phyloP scores from a whole-genome alignment of 1,140 invertebrate species.

The Drosophila pallidifrons region DNA sequence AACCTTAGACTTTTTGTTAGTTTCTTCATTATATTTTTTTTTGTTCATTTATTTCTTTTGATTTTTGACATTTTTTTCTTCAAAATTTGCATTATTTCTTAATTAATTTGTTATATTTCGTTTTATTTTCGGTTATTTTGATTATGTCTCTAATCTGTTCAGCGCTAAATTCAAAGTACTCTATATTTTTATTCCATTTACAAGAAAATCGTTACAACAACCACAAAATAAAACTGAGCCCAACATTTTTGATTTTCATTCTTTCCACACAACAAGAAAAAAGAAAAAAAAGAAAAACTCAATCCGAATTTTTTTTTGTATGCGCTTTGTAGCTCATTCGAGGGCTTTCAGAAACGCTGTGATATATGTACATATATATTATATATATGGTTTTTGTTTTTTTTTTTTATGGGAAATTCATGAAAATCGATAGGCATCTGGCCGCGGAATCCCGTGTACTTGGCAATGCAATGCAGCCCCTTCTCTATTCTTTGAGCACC shows the following conservation, averaged over 20 bases:
- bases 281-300: background rate
- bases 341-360: too few species aligned
- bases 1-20: conserved; percentile 1
- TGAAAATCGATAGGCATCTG: conserved; percentile 84
- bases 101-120: conserved; percentile 15
- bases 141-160: background rate
- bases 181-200: conserved; percentile 24
- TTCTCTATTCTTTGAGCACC: background rate
- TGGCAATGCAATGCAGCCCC: conserved; percentile 81
- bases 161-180: conserved; percentile 22
- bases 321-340: too few species aligned
- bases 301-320: background rate
- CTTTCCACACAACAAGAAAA: conserved; percentile 37
- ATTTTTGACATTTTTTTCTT: background rate
- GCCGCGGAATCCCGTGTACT: conserved; percentile 84
- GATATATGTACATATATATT: too few species aligned
- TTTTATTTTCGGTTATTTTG: background rate
- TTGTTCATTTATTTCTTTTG: conserved; percentile 1
- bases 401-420: conserved; percentile 41
- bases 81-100: background rate
- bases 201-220: conserved; percentile 10
- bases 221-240: conserved; percentile 55
- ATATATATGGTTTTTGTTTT: too few species aligned
- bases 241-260: conserved; percentile 77
- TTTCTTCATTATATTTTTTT: background rate